Percentiles rank a stretch among this genome's conserved stretches.
Evolutionary conservation across 2,113 vertebrate genomes (phyloP).

Genomic region (Cheilinus undulatus): DNA sequence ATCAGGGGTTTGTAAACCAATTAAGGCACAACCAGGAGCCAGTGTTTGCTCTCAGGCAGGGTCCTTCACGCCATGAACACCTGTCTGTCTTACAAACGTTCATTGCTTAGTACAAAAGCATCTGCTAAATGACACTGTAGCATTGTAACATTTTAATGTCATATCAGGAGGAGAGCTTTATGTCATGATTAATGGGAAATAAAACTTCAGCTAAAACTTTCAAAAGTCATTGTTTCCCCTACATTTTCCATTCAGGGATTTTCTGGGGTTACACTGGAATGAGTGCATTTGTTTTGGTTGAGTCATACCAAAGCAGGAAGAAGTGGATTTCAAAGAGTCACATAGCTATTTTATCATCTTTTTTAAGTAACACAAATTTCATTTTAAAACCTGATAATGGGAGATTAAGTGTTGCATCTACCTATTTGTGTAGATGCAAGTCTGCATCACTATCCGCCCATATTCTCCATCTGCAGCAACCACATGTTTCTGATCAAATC

Average conservation of each 20-base stretch:
- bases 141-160: no score
- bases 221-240: neutral
- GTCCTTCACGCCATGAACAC: no score
- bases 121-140: no score
- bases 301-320: neutral
- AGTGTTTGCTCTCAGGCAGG: no score
- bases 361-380: no score
- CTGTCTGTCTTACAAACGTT: no score
- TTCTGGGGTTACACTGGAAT: neutral
- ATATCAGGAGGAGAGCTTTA: no score
- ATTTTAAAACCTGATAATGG: neutral
- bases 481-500: neutral
- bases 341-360: neutral
- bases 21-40: no score
- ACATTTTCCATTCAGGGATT: neutral
- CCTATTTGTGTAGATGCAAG: neutral
- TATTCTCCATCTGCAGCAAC: neutral
- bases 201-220: neutral
- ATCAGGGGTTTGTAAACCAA: no score
- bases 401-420: no score
- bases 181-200: no score
- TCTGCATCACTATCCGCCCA: neutral
- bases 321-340: neutral
- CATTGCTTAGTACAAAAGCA: no score
- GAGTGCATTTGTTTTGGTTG: neutral